Conservation (phyloP, 2,888 invertebrate genomes). For the Drosophila flavopinicola region DNA sequence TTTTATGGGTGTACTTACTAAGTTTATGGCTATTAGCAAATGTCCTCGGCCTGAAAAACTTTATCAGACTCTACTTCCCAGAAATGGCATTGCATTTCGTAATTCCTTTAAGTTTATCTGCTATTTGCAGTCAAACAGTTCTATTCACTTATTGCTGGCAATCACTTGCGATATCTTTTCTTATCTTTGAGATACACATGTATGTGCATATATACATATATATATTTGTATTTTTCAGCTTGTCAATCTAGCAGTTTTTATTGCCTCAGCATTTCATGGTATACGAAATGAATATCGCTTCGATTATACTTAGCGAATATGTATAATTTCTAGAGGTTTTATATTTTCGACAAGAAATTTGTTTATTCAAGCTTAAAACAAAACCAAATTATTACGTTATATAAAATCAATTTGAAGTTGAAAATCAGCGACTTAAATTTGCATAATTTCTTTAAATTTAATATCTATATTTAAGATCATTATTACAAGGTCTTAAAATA, state of each 20-base stretch:
- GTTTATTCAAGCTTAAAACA: too few relatives aligned
- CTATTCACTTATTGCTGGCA: not conserved
- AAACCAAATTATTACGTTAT: too few relatives aligned
- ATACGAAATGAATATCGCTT: too few relatives aligned
- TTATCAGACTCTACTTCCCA: slow-evolving; percentile 21
- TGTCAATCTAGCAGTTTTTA: not conserved
- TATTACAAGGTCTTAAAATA: too few relatives aligned
- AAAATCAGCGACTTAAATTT: too few relatives aligned
- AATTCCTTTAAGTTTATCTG: not conserved
- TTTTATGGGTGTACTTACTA: slow-evolving; percentile 38
- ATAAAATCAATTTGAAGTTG: too few relatives aligned
- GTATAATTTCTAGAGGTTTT: too few relatives aligned
- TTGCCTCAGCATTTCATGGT: not conserved
- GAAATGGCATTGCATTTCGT: slow-evolving; percentile 11
- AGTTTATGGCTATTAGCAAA: slow-evolving; percentile 34
- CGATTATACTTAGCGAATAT: too few relatives aligned
- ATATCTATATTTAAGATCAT: too few relatives aligned
- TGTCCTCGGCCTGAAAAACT: slow-evolving; percentile 29
- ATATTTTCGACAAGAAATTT: not conserved
- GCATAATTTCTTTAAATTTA: too few relatives aligned
- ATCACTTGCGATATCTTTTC: not conserved
- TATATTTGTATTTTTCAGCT: not conserved
- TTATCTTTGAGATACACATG: not conserved
- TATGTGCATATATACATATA: too few relatives aligned
- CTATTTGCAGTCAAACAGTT: not conserved